These are phyloP conservation scores for Aricia agestis DNA, from an alignment of 1,140 invertebrate genomes.

Conservation along the genomic window DNA sequence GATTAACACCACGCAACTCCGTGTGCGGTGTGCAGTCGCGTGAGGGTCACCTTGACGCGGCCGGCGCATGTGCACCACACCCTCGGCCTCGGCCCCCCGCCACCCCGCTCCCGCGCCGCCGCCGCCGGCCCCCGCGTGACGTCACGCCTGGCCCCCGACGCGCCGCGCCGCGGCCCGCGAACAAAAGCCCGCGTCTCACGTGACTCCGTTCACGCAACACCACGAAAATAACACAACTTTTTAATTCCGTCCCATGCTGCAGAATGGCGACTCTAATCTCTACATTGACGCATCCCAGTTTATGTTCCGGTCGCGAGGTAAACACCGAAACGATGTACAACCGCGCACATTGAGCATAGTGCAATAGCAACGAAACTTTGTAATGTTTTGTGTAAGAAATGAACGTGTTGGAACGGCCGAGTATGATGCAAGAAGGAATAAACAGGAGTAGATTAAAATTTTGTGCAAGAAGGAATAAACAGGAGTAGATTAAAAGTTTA, in stretches of 20 bases:
- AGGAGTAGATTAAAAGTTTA: not conserved
- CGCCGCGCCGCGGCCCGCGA: conserved; percentile 5
- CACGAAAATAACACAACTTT: conserved; percentile 40
- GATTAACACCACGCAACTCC: conserved; percentile 45
- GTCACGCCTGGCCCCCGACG: not conserved
- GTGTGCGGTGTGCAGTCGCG: conserved; percentile 47
- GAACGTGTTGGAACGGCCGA: not conserved
- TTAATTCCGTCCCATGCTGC: not conserved
- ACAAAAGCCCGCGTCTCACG: conserved; percentile 36
- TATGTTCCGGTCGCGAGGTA: not conserved
- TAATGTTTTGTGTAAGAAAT: not conserved
- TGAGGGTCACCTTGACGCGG: conserved; percentile 68
- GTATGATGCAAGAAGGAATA: not conserved
- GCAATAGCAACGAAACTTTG: not conserved
- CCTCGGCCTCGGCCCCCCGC: conserved; percentile 49
- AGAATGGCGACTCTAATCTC: not conserved
- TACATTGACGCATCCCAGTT: not conserved
- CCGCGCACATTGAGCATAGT: not conserved
- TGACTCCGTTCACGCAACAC: conserved; percentile 56
- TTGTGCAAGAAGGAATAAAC: not conserved
- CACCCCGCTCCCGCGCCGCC: conserved; percentile 38
- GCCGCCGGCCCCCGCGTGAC: not conserved
- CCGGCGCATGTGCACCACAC: conserved; percentile 72
- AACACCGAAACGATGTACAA: not conserved
- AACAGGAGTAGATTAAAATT: not conserved